Percentiles rank a stretch among this genome's conserved stretches.
Evolutionary conservation across 2,888 invertebrate species (phyloP).

Genomic region (Deilephila elpenor): DNA sequence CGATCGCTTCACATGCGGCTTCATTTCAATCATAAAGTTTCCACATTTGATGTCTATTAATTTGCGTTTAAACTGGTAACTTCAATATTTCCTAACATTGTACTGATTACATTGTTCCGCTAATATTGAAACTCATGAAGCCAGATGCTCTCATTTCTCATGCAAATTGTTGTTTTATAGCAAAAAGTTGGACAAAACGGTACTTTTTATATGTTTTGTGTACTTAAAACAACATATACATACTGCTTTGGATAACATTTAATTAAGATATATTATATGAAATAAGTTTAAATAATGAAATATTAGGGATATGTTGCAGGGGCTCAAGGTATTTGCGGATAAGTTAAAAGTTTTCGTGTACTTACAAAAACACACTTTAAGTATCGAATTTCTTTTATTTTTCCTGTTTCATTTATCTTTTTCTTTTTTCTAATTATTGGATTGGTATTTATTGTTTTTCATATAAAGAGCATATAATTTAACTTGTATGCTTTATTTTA

Average conservation of each 20-base stretch:
- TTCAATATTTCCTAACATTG: conserved; percentile 34
- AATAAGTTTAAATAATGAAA: too few species aligned
- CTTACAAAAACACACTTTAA: too few species aligned
- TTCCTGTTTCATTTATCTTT: too few species aligned
- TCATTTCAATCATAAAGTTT: conserved; percentile 21
- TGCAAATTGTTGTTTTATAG: conserved; percentile 73
- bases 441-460: too few species aligned
- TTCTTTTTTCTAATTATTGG: too few species aligned
- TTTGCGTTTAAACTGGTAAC: conserved; percentile 29
- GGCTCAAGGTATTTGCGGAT: too few species aligned
- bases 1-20: background rate
- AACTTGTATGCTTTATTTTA: too few species aligned
- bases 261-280: background rate
- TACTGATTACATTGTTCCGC: conserved; percentile 54
- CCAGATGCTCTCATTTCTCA: conserved; percentile 69
- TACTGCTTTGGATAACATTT: background rate
- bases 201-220: conserved; percentile 49
- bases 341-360: too few species aligned
- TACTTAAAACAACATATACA: background rate
- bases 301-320: too few species aligned
- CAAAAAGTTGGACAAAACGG: conserved; percentile 55
- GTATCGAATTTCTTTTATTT: too few species aligned
- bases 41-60: conserved; percentile 32
- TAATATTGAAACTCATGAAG: conserved; percentile 51
- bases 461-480: too few species aligned